These are phyloP conservation scores for Cantharis rustica DNA, from an alignment of 2,888 invertebrate species.

Conservation along the genomic window DNA sequence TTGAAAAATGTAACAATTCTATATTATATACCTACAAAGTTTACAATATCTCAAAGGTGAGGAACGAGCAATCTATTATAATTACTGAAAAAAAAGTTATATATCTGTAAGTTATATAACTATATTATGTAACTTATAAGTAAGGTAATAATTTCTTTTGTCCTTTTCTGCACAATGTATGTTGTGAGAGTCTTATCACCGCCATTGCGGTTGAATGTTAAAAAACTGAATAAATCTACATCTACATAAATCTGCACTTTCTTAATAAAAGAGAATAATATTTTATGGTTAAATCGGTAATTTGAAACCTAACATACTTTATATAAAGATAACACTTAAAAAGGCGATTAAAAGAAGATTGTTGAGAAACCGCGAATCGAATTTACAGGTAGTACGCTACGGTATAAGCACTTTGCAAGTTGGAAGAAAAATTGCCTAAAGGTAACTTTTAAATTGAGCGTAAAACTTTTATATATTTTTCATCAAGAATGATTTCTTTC, in stretches of 20 bases:
- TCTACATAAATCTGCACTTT: background rate
- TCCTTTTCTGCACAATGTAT: too few relatives aligned
- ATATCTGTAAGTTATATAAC: too few relatives aligned
- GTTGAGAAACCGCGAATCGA: background rate
- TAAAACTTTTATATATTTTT: background rate
- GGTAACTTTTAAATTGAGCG: background rate
- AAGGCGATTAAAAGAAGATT: background rate
- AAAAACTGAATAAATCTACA: too few relatives aligned
- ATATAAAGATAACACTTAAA: background rate
- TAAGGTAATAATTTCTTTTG: too few relatives aligned
- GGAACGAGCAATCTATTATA: too few relatives aligned
- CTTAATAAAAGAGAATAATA: background rate
- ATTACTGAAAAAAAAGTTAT: too few relatives aligned
- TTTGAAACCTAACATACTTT: background rate
- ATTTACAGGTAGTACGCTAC: background rate
- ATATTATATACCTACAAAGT: too few relatives aligned
- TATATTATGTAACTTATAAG: too few relatives aligned
- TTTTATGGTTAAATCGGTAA: background rate
- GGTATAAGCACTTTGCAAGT: background rate
- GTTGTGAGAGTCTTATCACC: too few relatives aligned
- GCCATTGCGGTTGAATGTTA: too few relatives aligned
- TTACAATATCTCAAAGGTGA: too few relatives aligned
- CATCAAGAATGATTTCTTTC: background rate
- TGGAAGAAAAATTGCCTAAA: background rate
- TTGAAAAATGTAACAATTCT: too few relatives aligned